Conservation (phyloP, 2,797 vertebrate genomes). For the Chiroxiphia lanceolata region DNA sequence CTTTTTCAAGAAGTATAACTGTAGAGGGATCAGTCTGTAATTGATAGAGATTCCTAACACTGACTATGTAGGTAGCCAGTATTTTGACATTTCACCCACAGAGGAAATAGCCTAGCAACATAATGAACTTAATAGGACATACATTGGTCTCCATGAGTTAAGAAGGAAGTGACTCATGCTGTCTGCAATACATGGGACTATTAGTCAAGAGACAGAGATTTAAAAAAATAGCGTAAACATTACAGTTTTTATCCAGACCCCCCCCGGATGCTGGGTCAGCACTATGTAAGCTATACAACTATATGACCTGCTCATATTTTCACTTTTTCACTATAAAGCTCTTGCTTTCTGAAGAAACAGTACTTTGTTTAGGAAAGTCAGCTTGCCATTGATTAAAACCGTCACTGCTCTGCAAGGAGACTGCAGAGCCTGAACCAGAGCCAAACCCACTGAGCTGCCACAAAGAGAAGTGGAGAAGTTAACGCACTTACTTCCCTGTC, state of each 20-base stretch:
- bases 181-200: neutral
- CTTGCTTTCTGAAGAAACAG: conserved; percentile 4
- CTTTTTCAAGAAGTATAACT: neutral
- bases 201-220: conserved; percentile 5
- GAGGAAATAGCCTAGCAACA: conserved; percentile 33
- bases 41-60: neutral
- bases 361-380: neutral
- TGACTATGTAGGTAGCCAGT: neutral
- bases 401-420: neutral
- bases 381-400: neutral
- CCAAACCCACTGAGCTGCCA: conserved; percentile 11
- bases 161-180: conserved; percentile 50
- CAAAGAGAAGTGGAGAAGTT: conserved; percentile 2
- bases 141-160: neutral
- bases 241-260: neutral
- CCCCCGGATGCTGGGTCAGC: neutral
- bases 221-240: neutral
- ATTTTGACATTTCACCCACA: neutral
- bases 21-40: neutral
- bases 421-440: neutral
- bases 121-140: conserved; percentile 32
- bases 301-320: neutral
- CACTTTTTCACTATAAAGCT: neutral
- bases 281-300: neutral
- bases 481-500: neutral